Evolutionary conservation across 2,797 vertebrate genomes (phyloP).

Genomic region (Anabas testudineus): DNA sequence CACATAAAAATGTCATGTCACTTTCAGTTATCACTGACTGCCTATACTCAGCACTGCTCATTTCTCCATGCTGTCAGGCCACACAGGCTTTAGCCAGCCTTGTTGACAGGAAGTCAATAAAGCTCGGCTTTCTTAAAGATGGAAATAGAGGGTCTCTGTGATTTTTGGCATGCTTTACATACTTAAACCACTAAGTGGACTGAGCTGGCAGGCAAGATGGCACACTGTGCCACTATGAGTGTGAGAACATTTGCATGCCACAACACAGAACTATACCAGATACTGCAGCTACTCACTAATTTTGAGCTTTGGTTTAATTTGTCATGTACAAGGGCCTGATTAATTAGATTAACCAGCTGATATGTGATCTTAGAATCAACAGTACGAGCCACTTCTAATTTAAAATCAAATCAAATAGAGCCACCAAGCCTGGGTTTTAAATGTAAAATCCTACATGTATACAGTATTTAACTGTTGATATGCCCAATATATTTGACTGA

Average conservation of each 20-base stretch:
- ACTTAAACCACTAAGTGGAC: conserved; percentile 76
- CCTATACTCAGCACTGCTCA: conserved; percentile 20
- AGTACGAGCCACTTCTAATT: not conserved
- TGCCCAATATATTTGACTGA: not conserved
- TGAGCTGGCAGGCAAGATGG: conserved; percentile 68
- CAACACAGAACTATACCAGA: conserved; percentile 50
- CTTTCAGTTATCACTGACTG: not conserved
- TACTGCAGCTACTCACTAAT: conserved; percentile 28
- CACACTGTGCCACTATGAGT: conserved; percentile 66
- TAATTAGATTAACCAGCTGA: not conserved
- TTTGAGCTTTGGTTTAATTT: conserved; percentile 24
- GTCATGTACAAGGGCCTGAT: not conserved
- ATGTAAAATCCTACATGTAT: not conserved
- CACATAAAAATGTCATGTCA: not conserved
- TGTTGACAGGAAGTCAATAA: conserved; percentile 69
- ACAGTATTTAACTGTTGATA: not conserved
- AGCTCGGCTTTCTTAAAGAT: conserved; percentile 67
- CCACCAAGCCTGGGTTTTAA: not conserved
- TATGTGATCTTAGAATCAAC: not conserved
- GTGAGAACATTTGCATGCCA: conserved; percentile 63
- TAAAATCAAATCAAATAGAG: no score
- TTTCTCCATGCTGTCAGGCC: conserved; percentile 43
- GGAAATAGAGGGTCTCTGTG: conserved; percentile 74
- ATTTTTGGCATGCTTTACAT: conserved; percentile 69
- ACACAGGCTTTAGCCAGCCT: conserved; percentile 57